phyloP scores from a whole-genome alignment of 2,888 invertebrate genomes.

The Lamproptera curius region DNA sequence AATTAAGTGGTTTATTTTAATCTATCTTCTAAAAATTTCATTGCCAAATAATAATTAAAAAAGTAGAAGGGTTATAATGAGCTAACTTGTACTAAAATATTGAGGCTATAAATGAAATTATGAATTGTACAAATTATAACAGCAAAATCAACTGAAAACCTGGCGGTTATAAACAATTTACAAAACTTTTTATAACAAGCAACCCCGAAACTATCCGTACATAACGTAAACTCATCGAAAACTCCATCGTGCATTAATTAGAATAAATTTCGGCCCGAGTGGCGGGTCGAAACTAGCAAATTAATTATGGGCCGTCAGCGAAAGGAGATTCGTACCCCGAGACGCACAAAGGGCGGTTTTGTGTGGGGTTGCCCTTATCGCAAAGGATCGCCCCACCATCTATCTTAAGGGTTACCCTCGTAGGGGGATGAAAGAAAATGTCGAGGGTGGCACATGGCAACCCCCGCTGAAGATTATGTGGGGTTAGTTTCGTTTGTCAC shows the following conservation, averaged over 20 bases:
- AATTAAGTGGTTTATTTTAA: too few species aligned
- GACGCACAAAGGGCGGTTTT: slow-evolving; percentile 66
- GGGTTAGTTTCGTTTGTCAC: slow-evolving; percentile 60
- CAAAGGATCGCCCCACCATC: slow-evolving; percentile 73
- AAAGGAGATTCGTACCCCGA: slow-evolving; percentile 69
- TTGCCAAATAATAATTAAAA: too few species aligned
- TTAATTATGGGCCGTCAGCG: slow-evolving; percentile 77
- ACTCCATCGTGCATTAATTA: slow-evolving; percentile 39
- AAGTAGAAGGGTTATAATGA: too few species aligned
- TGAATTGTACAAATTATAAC: too few species aligned
- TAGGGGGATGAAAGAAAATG: slow-evolving; percentile 71
- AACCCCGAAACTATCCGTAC: too few species aligned
- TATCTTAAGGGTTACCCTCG: slow-evolving; percentile 73
- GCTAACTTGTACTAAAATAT: too few species aligned
- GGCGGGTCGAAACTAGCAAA: slow-evolving; percentile 72
- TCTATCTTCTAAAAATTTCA: too few species aligned
- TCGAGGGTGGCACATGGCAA: slow-evolving; percentile 48
- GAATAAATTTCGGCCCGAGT: slow-evolving; percentile 63
- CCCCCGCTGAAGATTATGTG: slow-evolving; percentile 49
- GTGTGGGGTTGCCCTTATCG: slow-evolving; percentile 67
- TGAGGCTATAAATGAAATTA: too few species aligned
- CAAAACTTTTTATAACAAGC: too few species aligned
- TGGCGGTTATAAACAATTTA: too few species aligned
- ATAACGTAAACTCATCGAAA: slow-evolving; percentile 28
- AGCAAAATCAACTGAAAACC: too few species aligned